A percentile compares a stretch with the other conserved stretches of the same genome.
phyloP scores from a whole-genome alignment of 2,888 invertebrate genomes.

The Penaeus monodon region DNA sequence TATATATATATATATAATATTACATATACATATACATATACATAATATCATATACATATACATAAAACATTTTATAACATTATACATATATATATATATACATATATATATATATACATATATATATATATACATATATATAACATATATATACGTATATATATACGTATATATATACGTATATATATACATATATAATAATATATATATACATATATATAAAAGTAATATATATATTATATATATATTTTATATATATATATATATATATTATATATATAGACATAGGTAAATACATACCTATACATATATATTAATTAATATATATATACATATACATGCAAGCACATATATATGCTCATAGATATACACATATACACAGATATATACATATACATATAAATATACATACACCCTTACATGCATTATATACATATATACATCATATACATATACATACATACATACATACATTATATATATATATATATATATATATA shows the following conservation, averaged over 20 bases:
- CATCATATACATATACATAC: neutral
- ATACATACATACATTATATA: neutral
- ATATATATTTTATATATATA: too few relatives aligned
- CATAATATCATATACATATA: too few relatives aligned
- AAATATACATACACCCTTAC: neutral
- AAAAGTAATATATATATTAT: too few relatives aligned
- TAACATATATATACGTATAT: neutral
- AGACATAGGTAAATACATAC: neutral
- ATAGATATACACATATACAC: conserved; percentile 10
- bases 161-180: conserved; percentile 1
- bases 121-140: neutral
- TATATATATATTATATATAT: too few relatives aligned
- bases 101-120: too few relatives aligned
- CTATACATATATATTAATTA: neutral
- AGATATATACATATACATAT: neutral
- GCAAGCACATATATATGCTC: neutral
- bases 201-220: neutral
- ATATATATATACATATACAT: neutral
- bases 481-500: neutral
- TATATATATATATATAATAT: too few relatives aligned
- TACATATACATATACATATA: too few relatives aligned
- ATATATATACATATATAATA: conserved; percentile 5
- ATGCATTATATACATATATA: neutral
- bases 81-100: too few relatives aligned
- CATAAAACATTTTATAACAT: too few relatives aligned